These are phyloP conservation scores for Bellardia bayeri DNA, from an alignment of 2,888 invertebrate genomes.

Conservation along the genomic window DNA sequence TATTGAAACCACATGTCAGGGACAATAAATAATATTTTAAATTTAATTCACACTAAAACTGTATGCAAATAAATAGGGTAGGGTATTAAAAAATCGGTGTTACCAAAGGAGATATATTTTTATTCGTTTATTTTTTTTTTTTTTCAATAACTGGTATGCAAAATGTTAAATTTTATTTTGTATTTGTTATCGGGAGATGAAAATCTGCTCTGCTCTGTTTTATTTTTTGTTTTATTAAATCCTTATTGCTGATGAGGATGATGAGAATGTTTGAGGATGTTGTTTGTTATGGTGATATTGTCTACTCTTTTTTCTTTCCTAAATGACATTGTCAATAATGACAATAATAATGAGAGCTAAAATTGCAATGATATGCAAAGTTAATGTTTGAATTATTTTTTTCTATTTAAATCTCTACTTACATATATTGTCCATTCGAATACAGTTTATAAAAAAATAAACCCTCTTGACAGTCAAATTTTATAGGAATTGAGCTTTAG, in stretches of 20 bases:
- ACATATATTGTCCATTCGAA: background rate
- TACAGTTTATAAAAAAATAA: too few species aligned
- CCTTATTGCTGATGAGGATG: slow-evolving; percentile 53
- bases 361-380: slow-evolving; percentile 45
- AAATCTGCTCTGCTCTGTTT: slow-evolving; percentile 69
- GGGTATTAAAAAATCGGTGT: background rate
- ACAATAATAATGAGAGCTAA: slow-evolving; percentile 58
- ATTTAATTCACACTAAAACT: background rate
- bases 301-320: slow-evolving; percentile 4
- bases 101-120: background rate
- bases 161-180: slow-evolving; percentile 66
- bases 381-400: slow-evolving; percentile 5
- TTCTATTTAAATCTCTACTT: background rate
- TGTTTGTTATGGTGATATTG: slow-evolving; percentile 64
- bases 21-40: too few species aligned
- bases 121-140: slow-evolving; percentile 30
- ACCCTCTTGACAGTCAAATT: too few species aligned
- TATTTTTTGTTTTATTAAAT: slow-evolving; percentile 60
- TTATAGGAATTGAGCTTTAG: too few species aligned
- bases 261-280: slow-evolving; percentile 66
- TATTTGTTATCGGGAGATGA: slow-evolving; percentile 68
- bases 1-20: too few species aligned
- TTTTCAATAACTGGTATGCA: slow-evolving; percentile 61
- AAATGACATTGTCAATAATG: slow-evolving; percentile 69
- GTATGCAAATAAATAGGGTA: background rate